Evolutionary conservation across 2,888 invertebrate genomes (phyloP).

Genomic region (Miltochrista miniata): DNA sequence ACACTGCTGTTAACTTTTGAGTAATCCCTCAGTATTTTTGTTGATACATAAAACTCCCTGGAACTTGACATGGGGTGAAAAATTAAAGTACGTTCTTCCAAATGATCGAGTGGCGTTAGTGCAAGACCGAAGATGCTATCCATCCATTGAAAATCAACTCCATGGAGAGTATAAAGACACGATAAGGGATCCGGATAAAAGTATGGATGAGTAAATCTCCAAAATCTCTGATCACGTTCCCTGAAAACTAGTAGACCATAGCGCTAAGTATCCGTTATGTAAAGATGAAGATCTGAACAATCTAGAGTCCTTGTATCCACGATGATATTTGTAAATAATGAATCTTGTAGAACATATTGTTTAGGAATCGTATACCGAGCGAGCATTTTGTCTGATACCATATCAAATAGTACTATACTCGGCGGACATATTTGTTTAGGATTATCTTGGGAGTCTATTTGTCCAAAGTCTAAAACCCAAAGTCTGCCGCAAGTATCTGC

Average conservation of each 20-base stretch:
- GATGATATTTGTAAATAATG: too few relatives aligned
- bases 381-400: conserved; percentile 85
- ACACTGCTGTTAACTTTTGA: conserved; percentile 57
- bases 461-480: conserved; percentile 92
- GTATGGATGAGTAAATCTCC: conserved; percentile 86
- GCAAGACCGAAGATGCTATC: conserved; percentile 92
- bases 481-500: conserved; percentile 90
- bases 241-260: conserved; percentile 85
- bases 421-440: conserved; percentile 89
- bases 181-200: conserved; percentile 90
- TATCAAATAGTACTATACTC: conserved; percentile 89
- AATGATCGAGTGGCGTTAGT: conserved; percentile 81
- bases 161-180: conserved; percentile 89
- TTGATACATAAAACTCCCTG: too few relatives aligned
- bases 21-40: too few relatives aligned
- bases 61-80: conserved; percentile 93
- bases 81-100: conserved; percentile 86
- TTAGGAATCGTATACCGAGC: conserved; percentile 86
- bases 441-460: conserved; percentile 86
- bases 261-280: conserved; percentile 88
- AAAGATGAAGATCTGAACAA: conserved; percentile 86
- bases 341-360: too few relatives aligned
- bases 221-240: too few relatives aligned
- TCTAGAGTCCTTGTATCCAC: conserved; percentile 84
- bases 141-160: conserved; percentile 91